Evolutionary conservation across 2,888 invertebrate genomes (phyloP).

Genomic region (Trachelus iudaicus): DNA sequence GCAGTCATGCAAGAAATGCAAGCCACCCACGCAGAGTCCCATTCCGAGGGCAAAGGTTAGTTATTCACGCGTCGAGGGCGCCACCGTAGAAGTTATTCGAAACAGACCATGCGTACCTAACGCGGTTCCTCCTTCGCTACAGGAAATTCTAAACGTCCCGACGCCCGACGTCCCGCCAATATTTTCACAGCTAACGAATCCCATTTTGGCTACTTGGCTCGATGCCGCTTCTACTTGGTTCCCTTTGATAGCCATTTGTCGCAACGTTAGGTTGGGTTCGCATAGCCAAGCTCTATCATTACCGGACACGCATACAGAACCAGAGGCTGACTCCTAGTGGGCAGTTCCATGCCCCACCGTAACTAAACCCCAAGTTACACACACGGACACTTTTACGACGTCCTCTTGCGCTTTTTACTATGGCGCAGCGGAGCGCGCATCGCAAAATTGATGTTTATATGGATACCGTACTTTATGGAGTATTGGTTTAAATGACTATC

Average conservation of each 20-base stretch:
- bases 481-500: slow-evolving; percentile 25
- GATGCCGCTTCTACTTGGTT: background rate
- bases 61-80: slow-evolving; percentile 61
- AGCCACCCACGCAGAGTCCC: slow-evolving; percentile 54
- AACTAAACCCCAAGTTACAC: slow-evolving; percentile 17
- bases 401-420: slow-evolving; percentile 11
- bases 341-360: slow-evolving; percentile 9
- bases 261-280: background rate
- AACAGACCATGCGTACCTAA: slow-evolving; percentile 55
- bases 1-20: slow-evolving; percentile 56
- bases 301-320: background rate
- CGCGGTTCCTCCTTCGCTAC: slow-evolving; percentile 27
- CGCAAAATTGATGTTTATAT: slow-evolving; percentile 21
- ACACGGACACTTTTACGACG: slow-evolving; percentile 20
- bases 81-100: slow-evolving; percentile 58
- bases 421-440: slow-evolving; percentile 1
- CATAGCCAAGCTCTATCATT: background rate
- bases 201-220: background rate
- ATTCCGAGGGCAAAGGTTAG: slow-evolving; percentile 54
- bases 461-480: slow-evolving; percentile 18
- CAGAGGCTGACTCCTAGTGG: background rate
- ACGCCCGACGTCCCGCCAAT: background rate
- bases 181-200: background rate
- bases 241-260: background rate
- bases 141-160: slow-evolving; percentile 36